phyloP scores from a whole-genome alignment of 1,140 invertebrate genomes.

The Leucophenga varia region DNA sequence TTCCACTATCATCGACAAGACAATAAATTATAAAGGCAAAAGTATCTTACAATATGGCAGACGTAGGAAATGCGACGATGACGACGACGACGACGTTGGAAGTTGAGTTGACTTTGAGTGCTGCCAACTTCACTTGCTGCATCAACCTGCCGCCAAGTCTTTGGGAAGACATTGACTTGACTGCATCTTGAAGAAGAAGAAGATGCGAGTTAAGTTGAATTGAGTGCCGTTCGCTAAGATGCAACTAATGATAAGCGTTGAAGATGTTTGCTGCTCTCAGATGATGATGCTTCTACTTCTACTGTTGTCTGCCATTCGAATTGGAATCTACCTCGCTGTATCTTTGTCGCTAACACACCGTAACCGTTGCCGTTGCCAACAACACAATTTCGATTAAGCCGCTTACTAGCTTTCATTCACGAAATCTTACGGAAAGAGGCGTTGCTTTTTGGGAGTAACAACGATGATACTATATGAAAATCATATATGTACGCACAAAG shows the following conservation, averaged over 20 bases:
- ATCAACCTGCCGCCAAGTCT: conserved; percentile 4
- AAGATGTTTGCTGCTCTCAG: conserved; percentile 4
- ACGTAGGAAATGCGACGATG: too few relatives aligned
- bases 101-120: not conserved
- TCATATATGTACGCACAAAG: too few relatives aligned
- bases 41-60: too few relatives aligned
- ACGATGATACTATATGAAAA: too few relatives aligned
- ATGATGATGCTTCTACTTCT: too few relatives aligned
- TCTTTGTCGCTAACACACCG: too few relatives aligned
- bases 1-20: conserved; percentile 54
- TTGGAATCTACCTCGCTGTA: too few relatives aligned
- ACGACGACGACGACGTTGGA: too few relatives aligned
- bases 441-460: conserved; percentile 49
- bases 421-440: too few relatives aligned
- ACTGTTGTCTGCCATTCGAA: too few relatives aligned
- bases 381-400: conserved; percentile 46
- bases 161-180: not conserved
- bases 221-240: conserved; percentile 43
- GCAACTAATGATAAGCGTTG: conserved; percentile 47
- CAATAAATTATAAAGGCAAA: conserved; percentile 46
- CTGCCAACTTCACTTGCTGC: conserved; percentile 14
- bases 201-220: not conserved
- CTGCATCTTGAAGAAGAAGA: not conserved
- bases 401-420: conserved; percentile 48
- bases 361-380: too few relatives aligned